Conservation (phyloP, 2,797 vertebrate species). For the Taeniopygia guttata region DNA sequence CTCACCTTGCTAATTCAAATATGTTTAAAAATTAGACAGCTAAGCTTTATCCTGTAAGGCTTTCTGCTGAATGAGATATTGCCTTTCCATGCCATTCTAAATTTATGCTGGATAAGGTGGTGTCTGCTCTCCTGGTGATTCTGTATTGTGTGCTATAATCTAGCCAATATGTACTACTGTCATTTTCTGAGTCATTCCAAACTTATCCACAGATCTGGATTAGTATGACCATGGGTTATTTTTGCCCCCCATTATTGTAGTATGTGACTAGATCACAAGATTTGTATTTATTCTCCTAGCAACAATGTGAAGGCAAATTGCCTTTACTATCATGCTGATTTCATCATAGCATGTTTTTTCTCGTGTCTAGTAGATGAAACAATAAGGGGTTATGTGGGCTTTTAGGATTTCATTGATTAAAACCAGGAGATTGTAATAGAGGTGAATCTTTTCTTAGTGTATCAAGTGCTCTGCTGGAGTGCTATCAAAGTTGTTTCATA, state of each 20-base stretch:
- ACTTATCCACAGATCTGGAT: not conserved
- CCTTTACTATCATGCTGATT: not conserved
- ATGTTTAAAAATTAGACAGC: not conserved
- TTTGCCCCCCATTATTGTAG: not conserved
- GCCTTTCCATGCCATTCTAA: not conserved
- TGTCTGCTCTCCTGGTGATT: not conserved
- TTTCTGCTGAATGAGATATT: not conserved
- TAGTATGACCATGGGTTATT: not conserved
- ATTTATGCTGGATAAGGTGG: not conserved
- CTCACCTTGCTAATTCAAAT: not conserved
- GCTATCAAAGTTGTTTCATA: not conserved
- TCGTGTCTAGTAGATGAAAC: not conserved
- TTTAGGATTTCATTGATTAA: not conserved
- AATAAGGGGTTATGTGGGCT: not conserved
- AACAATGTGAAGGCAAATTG: not conserved
- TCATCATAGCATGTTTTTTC: not conserved
- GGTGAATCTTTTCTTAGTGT: not conserved
- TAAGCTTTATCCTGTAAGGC: not conserved
- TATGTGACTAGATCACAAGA: not conserved
- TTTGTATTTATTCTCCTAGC: slow-evolving; percentile 5
- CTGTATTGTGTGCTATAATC: not conserved
- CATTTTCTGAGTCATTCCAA: not conserved
- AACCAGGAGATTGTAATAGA: not conserved
- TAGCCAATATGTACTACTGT: not conserved
- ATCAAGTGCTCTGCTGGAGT: not conserved